Evolutionary conservation across 2,113 vertebrate species (phyloP).

Genomic region (Theristicus caerulescens): DNA sequence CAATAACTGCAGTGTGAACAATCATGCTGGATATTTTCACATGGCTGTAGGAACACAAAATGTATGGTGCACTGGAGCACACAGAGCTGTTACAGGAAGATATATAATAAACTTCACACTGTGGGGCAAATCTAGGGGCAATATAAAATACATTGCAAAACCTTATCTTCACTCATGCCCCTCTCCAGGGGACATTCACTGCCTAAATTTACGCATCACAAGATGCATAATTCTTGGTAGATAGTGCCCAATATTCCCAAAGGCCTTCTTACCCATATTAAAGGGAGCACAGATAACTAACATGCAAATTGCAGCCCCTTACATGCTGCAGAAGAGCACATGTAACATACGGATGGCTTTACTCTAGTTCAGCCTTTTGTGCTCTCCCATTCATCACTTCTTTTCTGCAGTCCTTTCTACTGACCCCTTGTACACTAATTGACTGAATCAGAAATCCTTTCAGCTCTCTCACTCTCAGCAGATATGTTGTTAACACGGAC

Average conservation of each 20-base stretch:
- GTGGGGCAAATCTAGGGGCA: not conserved
- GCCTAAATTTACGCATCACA: not conserved
- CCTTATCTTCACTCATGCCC: not conserved
- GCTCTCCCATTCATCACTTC: not conserved
- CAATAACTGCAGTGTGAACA: not conserved
- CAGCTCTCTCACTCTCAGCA: not conserved
- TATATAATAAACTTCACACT: not conserved
- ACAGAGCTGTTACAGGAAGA: not conserved
- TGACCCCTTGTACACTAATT: not conserved
- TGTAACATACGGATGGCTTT: not conserved
- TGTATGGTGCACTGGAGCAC: fast-evolving
- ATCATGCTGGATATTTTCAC: not conserved
- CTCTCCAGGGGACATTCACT: not conserved
- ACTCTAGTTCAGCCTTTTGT: not conserved
- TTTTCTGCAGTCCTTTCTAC: not conserved
- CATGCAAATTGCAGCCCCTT: not conserved
- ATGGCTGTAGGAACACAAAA: not conserved
- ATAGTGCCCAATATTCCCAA: not conserved
- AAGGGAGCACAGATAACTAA: not conserved
- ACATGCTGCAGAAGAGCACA: not conserved
- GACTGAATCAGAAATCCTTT: not conserved
- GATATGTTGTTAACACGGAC: not conserved
- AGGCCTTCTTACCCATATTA: not conserved
- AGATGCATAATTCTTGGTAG: not conserved
- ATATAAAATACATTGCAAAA: not conserved